A percentile compares a stretch with the other conserved stretches of the same genome.
These are phyloP conservation scores for Coendou prehensilis DNA, from an alignment of 2,797 vertebrate species.

Conservation along the genomic window DNA sequence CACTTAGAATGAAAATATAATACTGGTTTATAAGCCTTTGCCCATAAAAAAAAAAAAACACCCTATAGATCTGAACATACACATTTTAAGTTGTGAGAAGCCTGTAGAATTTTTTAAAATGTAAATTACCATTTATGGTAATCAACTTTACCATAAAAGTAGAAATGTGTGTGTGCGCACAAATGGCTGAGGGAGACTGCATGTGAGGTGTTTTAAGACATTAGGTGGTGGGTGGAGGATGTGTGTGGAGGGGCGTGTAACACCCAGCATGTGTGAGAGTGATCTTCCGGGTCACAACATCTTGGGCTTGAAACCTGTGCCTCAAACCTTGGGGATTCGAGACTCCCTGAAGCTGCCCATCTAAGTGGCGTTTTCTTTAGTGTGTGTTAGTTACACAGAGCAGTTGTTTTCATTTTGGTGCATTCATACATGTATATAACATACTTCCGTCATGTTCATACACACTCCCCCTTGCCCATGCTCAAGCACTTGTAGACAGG, in stretches of 20 bases:
- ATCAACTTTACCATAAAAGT: not conserved
- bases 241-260: not conserved
- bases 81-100: conserved; percentile 13
- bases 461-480: no score
- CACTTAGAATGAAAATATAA: conserved; percentile 24
- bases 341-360: no score
- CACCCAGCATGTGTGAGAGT: accelerated
- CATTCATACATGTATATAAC: no score
- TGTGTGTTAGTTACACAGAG: not conserved
- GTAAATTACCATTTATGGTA: not conserved
- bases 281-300: not conserved
- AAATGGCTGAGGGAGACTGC: not conserved
- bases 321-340: not conserved
- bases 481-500: not conserved
- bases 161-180: not conserved
- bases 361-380: not conserved
- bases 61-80: not conserved
- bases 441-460: not conserved
- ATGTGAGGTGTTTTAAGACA: not conserved
- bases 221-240: not conserved
- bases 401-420: not conserved
- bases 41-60: not conserved
- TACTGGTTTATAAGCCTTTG: not conserved
- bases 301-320: not conserved
- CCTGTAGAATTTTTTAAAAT: not conserved